Percentiles rank a stretch among this genome's conserved stretches.
These are phyloP conservation scores for Vireo altiloquus DNA, from an alignment of 2,113 vertebrate species.

Conservation along the genomic window DNA sequence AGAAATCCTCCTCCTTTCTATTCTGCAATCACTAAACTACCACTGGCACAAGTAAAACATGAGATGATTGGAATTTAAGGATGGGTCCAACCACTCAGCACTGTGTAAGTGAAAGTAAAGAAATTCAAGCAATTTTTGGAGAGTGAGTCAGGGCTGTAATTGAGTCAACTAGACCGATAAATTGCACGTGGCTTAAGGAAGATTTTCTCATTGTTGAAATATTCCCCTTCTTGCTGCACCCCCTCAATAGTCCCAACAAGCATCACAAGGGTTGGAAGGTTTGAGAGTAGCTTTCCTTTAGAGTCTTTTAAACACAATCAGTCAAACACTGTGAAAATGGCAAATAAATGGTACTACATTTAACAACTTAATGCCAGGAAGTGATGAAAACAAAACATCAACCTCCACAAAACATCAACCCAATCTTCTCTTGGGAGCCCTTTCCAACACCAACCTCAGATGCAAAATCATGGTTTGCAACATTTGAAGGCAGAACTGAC, in stretches of 20 bases:
- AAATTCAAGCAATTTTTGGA: background rate
- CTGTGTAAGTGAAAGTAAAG: background rate
- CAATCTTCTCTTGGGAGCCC: fast-evolving
- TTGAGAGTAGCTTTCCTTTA: background rate
- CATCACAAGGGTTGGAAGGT: background rate
- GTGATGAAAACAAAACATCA: no score
- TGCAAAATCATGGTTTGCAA: background rate
- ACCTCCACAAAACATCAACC: background rate
- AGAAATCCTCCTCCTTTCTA: background rate
- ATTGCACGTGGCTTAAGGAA: background rate
- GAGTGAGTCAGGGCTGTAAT: background rate
- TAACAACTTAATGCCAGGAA: background rate
- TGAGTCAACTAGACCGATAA: background rate
- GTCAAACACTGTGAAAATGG: background rate
- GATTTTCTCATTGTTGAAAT: background rate
- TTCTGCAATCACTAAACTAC: background rate
- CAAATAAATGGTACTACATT: background rate
- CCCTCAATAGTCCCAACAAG: background rate
- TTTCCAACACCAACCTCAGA: background rate
- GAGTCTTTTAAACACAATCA: background rate
- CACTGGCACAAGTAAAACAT: background rate
- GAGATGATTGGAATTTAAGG: background rate
- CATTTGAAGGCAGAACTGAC: background rate
- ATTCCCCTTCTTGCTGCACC: background rate
- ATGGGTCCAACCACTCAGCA: background rate